Evolutionary conservation across 2,888 invertebrate species (phyloP), one percentile per base, ranked within the genome.

Genomic region (Eurytoma adleriae): DNA sequence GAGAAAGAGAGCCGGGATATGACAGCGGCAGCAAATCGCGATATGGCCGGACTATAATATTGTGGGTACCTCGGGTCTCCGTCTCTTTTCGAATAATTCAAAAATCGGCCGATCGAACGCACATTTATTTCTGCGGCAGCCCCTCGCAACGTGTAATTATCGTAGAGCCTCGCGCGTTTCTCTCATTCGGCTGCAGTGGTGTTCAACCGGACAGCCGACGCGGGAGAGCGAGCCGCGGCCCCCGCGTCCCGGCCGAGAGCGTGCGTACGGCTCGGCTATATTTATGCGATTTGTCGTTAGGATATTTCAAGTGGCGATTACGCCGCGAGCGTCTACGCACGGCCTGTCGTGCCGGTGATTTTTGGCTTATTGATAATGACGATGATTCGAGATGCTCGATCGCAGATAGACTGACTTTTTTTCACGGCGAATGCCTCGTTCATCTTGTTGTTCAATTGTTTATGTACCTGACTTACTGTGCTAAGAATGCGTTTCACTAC

Each of bases 71-170:
- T 40, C 83, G 83, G 86, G 87, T 84, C 86, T 89, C 90, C 89
- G 89, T 90, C 90, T 90, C 90, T 90, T 90, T 90, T 90, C 90
- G 89, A 90, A 90, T 90, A 90, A 90, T 90, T 90, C 89, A 90
- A 90, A 90, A 90, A 90, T 88, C 88, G 88, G 88, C 89, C 89
- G 90, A 90, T 90, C 90, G 90, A 90, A 90, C 89, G 40, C 40
- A 89, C 89, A 90, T 90, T 89, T 89, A 88, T 88, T 85, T 81
- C 84, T 83, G 54, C 54, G 16, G 54, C 54, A n/a, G 86, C 54
- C 57, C 52, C 52, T 86, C 87, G 87, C 88, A 88, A 87, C 89
- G 88, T 90, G 90, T 90, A 90, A 90, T 90, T 90, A 90, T 90
- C 89, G 89, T 88, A 87, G 89, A 88, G 86, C 87, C 88, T 87